These are phyloP conservation scores for Cryptotis parvus DNA, from an alignment of 2,113 vertebrate genomes.

Conservation along the genomic window DNA sequence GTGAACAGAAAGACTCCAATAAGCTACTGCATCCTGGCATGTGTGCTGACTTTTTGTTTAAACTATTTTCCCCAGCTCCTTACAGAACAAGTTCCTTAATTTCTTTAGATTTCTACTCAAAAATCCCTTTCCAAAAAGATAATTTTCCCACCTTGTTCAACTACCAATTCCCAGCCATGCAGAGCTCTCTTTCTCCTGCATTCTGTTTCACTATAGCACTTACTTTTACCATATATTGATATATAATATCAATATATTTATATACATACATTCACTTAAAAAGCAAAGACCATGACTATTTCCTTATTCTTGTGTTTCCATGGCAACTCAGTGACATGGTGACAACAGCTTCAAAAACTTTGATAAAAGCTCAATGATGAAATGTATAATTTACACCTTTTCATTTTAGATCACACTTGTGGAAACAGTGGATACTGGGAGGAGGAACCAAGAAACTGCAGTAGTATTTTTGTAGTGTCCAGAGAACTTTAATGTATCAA, in stretches of 20 bases:
- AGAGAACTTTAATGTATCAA: conserved; percentile 17
- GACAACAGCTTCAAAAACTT: conserved; percentile 48
- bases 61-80: conserved; percentile 40
- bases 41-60: conserved; percentile 5
- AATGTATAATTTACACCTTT: conserved; percentile 54
- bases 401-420: conserved; percentile 34
- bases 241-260: not conserved
- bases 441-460: not conserved
- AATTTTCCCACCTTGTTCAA: conserved; percentile 21
- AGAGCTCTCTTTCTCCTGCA: not conserved
- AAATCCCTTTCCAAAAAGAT: conserved; percentile 23
- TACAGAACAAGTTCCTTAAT: not conserved
- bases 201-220: not conserved
- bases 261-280: conserved; percentile 7
- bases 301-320: conserved; percentile 62
- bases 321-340: conserved; percentile 39
- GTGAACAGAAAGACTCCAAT: not conserved
- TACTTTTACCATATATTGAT: not conserved
- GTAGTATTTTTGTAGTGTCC: not conserved
- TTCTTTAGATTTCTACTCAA: conserved; percentile 52
- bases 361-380: conserved; percentile 7
- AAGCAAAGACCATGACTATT: conserved; percentile 8
- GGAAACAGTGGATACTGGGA: not conserved
- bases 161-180: not conserved
- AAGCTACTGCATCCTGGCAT: not conserved